Evolutionary conservation across 2,113 vertebrate genomes (phyloP).

Genomic region (Gnathonemus longibarbis): DNA sequence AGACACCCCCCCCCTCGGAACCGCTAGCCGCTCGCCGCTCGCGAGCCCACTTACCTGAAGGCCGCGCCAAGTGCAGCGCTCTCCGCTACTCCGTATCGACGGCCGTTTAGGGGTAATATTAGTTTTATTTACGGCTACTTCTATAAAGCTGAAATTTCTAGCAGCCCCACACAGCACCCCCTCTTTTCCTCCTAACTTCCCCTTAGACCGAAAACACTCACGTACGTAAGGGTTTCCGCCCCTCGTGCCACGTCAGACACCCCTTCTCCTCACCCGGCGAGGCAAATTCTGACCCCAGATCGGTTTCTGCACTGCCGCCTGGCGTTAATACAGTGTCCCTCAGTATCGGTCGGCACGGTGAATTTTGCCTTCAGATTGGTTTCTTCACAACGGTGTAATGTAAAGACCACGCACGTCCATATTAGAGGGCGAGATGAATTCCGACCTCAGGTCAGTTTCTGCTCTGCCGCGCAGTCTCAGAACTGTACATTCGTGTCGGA

Average conservation of each 20-base stretch:
- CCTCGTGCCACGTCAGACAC: slow-evolving; percentile 20
- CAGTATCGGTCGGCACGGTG: not conserved
- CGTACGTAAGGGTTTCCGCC: slow-evolving; percentile 20
- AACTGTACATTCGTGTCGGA: not conserved
- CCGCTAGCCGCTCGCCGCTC: not conserved
- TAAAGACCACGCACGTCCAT: not conserved
- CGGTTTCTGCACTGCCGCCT: not conserved
- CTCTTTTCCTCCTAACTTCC: slow-evolving; percentile 59
- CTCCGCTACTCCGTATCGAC: not conserved
- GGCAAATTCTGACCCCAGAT: not conserved
- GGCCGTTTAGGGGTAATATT: not conserved
- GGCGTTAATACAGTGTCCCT: not conserved
- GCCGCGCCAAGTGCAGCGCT: not conserved
- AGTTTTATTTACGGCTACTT: not conserved
- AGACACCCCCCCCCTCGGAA: not conserved
- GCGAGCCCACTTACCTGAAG: not conserved
- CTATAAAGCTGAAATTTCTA: slow-evolving; percentile 23
- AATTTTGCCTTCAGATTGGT: not conserved
- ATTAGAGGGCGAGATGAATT: not conserved
- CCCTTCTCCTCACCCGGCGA: not conserved
- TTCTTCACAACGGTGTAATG: not conserved
- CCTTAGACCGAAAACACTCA: slow-evolving; percentile 38
- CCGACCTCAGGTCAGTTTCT: not conserved
- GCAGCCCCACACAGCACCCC: slow-evolving; percentile 31
- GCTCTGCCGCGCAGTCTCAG: not conserved